Conservation (phyloP, 2,113 vertebrate genomes). For the Cryptotis parvus region DNA sequence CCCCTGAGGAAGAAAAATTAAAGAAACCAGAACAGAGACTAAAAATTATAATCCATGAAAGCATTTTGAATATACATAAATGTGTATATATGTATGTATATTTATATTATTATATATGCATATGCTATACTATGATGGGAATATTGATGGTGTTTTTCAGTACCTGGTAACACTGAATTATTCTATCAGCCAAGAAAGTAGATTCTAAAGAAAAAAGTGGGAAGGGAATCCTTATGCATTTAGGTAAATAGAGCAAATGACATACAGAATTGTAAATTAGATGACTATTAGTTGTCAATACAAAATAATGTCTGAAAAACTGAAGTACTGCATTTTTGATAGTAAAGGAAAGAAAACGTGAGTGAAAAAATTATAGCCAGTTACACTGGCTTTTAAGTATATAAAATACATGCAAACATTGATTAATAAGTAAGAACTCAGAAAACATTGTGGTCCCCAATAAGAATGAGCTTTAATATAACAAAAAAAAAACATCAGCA, state of each 20-base stretch:
- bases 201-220: background rate
- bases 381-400: slow-evolving; percentile 28
- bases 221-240: background rate
- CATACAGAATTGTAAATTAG: background rate
- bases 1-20: slow-evolving; percentile 34
- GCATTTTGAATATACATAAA: background rate
- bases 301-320: slow-evolving; percentile 14
- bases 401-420: background rate
- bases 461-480: slow-evolving; percentile 1
- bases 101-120: background rate
- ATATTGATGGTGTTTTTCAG: background rate
- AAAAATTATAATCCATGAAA: background rate
- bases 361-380: slow-evolving; percentile 28
- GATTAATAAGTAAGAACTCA: background rate
- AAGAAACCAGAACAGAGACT: background rate
- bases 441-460: background rate
- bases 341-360: background rate
- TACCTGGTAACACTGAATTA: background rate
- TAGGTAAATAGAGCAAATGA: background rate
- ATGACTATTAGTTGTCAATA: background rate
- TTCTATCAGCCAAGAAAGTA: background rate
- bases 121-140: background rate
- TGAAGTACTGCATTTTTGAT: background rate
- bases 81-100: background rate
- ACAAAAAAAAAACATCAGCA: background rate